These are phyloP conservation scores for Ispidina picta DNA, from an alignment of 2,797 vertebrate genomes.

Conservation along the genomic window DNA sequence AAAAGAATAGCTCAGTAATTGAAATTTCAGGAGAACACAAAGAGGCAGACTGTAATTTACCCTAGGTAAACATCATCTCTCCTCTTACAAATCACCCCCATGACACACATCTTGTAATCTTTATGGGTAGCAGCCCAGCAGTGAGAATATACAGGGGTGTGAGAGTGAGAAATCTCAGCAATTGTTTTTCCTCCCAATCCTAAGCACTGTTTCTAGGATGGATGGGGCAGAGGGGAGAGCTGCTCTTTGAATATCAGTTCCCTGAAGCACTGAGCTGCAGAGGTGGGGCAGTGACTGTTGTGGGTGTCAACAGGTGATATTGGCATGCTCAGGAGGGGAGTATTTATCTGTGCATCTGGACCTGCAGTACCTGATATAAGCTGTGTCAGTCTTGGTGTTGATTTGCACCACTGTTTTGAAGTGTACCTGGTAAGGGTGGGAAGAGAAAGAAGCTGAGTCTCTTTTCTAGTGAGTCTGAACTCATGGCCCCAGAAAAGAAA, in stretches of 20 bases:
- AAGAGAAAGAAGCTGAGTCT: not conserved
- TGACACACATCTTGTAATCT: slow-evolving; percentile 20
- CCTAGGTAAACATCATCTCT: not conserved
- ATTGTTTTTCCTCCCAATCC: not conserved
- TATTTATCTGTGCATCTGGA: not conserved
- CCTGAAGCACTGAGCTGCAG: not conserved
- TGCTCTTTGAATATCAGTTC: not conserved
- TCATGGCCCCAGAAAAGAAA: not conserved
- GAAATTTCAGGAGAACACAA: slow-evolving; percentile 57
- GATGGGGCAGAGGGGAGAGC: not conserved
- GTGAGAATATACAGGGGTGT: not conserved
- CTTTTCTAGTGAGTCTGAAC: not conserved
- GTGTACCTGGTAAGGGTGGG: not conserved
- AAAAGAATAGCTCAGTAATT: slow-evolving; percentile 45
- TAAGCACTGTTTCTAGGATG: not conserved
- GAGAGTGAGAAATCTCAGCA: not conserved
- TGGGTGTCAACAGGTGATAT: not conserved
- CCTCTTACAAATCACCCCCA: slow-evolving; percentile 43
- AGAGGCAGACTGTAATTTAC: slow-evolving; percentile 47
- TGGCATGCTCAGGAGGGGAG: not conserved
- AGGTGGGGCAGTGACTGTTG: not conserved
- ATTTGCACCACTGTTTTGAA: not conserved
- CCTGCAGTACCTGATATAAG: not conserved
- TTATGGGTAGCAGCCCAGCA: slow-evolving; percentile 2
- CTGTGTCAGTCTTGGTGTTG: not conserved